These are phyloP conservation scores for Paramuricea clavata DNA, from an alignment of 92 coral and sea anemone species.

Conservation along the genomic window DNA sequence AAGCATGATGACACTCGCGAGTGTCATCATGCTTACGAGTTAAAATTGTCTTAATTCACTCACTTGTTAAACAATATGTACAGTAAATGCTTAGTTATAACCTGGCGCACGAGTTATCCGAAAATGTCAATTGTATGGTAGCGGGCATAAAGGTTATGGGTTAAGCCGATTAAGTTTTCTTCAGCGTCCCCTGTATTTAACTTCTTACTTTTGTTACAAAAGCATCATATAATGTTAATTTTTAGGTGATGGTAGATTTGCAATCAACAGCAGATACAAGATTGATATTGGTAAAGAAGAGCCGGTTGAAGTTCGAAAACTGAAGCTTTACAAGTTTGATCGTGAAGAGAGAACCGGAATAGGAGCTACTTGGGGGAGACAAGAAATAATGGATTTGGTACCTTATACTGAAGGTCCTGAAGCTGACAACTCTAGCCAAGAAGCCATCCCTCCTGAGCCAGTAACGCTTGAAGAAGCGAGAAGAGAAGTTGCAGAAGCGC, in stretches of 20 bases:
- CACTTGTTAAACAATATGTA: no score
- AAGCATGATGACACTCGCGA: no score
- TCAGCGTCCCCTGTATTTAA: no score
- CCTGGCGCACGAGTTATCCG: no score
- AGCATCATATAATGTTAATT: no score
- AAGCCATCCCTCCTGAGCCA: conserved; percentile 26
- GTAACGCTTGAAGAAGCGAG: conserved; percentile 55
- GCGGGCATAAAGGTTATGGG: no score
- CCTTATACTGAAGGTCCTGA: conserved; percentile 64
- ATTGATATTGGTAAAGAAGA: conserved; percentile 80
- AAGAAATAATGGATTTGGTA: conserved; percentile 62
- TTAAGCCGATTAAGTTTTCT: no score
- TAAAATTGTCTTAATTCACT: no score
- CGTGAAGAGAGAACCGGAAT: conserved; percentile 52
- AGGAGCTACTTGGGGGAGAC: conserved; percentile 11
- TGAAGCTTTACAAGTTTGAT: conserved; percentile 83
- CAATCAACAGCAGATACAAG: conserved; percentile 66
- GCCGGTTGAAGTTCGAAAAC: conserved; percentile 78
- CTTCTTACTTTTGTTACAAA: no score
- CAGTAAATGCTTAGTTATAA: no score
- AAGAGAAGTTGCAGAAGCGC: conserved; percentile 59
- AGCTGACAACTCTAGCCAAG: conserved; percentile 5
- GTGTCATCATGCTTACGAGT: no score
- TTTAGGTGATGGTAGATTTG: conserved; percentile 34
- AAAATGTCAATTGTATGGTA: no score